Evolutionary conservation across 2,113 vertebrate genomes (phyloP), one percentile per base, ranked within the genome.

Genomic region (Crotophaga sulcirostris): DNA sequence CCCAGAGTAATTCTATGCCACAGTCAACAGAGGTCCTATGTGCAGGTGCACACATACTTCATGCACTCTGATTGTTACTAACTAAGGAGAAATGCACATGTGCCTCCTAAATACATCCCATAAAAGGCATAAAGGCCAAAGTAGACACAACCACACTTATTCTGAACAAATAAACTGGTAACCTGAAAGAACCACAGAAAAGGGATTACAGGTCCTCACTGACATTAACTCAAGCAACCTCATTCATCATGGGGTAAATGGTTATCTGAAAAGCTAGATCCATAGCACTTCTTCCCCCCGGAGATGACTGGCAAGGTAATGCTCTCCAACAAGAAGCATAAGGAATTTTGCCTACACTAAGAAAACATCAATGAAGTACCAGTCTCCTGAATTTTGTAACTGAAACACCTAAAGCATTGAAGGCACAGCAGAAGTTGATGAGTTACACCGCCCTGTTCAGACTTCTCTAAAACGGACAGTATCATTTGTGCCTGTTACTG

Each of bases 131-230:
- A 73, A 87, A 79, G 18, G 34, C 23, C 54, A 85, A 83, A 94
- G 62, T 0, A 73, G n/a, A 28, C 45, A 62, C 5, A 9, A 76
- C 19, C 24, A 59, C 29, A 7, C 0, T 51, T 80, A 54, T 34
- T 58, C 25, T 88, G 62, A 76, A 80, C 54, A 36, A 69, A 7
- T 29, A 87, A 74, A 21, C 0, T 49, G 28, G 18, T 60, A 83
- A 72, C 20, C 60, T 1, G 2, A 9, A 51, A 66, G 26, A 81
- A 59, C 4, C 16, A 80, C 16, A 64, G 31, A 66, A 33, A 79
- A 67, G 23, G 75, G 10, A 14, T 68, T 56, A 31, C 2, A 72
- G 38, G 29, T 63, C 18, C 34, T 66, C 36, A 60, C 4, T 2
- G 7, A 44, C 36, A 94, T 0, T 16, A 95, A 69, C 14, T 79